These are phyloP conservation scores for Aproaerema taeniolella DNA, from an alignment of 2,888 invertebrate genomes.

Conservation along the genomic window DNA sequence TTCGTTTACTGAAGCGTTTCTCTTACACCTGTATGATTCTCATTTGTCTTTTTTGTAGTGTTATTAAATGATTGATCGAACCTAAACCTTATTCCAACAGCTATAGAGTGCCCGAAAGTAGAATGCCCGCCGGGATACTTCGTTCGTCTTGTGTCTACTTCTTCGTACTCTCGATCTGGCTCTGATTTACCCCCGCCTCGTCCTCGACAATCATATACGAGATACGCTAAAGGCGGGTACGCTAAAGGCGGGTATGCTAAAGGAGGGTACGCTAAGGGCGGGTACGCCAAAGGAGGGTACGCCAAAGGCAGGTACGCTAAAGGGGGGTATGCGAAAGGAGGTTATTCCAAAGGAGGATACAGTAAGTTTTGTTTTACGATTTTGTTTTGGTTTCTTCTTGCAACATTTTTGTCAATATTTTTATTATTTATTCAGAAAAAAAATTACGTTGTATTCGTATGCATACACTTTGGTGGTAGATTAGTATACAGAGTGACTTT, in stretches of 20 bases:
- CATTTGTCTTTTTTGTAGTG: too few species aligned
- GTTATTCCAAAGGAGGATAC: conserved; percentile 21
- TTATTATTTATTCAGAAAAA: too few species aligned
- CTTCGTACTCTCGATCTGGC: conserved; percentile 82
- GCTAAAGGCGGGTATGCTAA: conserved; percentile 40
- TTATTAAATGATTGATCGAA: too few species aligned
- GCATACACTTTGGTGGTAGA: too few species aligned
- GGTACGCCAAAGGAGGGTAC: conserved; percentile 39
- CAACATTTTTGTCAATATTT: too few species aligned
- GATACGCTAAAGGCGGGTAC: conserved; percentile 42
- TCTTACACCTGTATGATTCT: too few species aligned
- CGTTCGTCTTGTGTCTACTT: conserved; percentile 50
- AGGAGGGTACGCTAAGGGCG: conserved; percentile 43
- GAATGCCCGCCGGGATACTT: conserved; percentile 81
- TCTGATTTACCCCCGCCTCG: conserved; percentile 63
- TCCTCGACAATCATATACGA: conserved; percentile 53
- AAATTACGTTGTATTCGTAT: too few species aligned
- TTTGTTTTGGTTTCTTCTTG: background rate
- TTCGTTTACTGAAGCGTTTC: too few species aligned
- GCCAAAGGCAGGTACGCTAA: conserved; percentile 38
- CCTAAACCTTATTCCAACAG: conserved; percentile 32
- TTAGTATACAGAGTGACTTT: too few species aligned
- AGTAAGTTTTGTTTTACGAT: conserved; percentile 21
- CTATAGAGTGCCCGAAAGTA: conserved; percentile 65
- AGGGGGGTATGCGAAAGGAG: conserved; percentile 35